A percentile compares a stretch with the other conserved stretches of the same genome.
Evolutionary conservation across 1,140 invertebrate genomes (phyloP).

Genomic region (Achatina immaculata): DNA sequence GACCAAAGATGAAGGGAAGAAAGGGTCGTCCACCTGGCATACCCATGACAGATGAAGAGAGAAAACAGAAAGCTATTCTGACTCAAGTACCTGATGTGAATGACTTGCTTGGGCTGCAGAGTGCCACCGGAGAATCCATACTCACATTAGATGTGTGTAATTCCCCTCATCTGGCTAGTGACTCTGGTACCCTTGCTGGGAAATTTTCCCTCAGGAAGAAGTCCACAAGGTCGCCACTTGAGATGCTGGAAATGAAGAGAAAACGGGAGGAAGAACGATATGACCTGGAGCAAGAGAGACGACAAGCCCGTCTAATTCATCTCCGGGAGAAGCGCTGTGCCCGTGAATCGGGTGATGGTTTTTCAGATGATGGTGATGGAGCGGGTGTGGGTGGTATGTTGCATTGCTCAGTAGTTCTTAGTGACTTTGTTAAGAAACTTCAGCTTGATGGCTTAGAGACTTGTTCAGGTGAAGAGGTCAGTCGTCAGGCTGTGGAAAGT

Average conservation of each 20-base stretch:
- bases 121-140: not conserved
- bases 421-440: conserved; percentile 61
- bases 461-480: conserved; percentile 42
- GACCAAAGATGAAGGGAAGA: conserved; percentile 32
- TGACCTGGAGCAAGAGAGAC: conserved; percentile 47
- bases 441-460: conserved; percentile 39
- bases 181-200: not conserved
- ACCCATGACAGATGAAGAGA: conserved; percentile 33
- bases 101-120: not conserved
- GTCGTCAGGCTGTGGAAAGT: conserved; percentile 23
- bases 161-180: not conserved
- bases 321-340: conserved; percentile 19
- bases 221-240: conserved; percentile 54
- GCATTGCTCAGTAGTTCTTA: conserved; percentile 56
- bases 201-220: conserved; percentile 50
- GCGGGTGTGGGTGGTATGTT: conserved; percentile 23
- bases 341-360: not conserved
- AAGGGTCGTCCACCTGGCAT: conserved; percentile 29
- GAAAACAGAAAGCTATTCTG: not conserved
- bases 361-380: not conserved
- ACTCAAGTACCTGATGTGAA: not conserved
- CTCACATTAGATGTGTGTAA: not conserved
- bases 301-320: conserved; percentile 39
- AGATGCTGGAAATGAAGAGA: conserved; percentile 55
- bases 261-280: conserved; percentile 53